Base-by-base conservation (phyloP, 2,888 invertebrate species). In the Dolomedes plantarius region DNA sequence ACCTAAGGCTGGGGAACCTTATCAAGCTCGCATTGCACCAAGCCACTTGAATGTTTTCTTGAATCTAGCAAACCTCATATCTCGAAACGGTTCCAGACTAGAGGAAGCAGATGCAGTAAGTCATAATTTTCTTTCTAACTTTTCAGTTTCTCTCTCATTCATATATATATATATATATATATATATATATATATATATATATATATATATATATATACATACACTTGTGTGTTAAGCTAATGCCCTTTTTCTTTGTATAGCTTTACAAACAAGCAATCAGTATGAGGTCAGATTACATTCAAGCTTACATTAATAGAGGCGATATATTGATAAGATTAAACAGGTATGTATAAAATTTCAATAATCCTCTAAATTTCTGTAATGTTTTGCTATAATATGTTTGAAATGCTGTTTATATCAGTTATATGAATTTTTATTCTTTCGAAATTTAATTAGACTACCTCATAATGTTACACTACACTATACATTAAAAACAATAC, bases 291-390 rank as follows among this genome's bases (percentile, higher is more conserved):
- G 98, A 98, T 93, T 98, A 98, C 91, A 95, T 97, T 0, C 96
- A 97, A 91, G 98, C 98, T 7, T 98, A 98, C 91, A 98, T 98
- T 89, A 98, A 98, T 92, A 94, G 98, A 81, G 98, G 98, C 0
- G 98, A 98, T 92, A 96, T 98, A 90, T 93, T 98, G 89, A 96
- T 98, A 91, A 97, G 97, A 92, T 92, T 98, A 90, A 98, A 98
- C 92, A 95, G 87, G 88, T 87, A 68, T 36, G 56, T 23, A 5
- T 36, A 36, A n/a, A n/a, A 36, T 36, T 76, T 67, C 16, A 46
- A 16, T 23, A 23, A 27, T 23, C 16, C 62, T 67, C 7, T 67
- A n/a, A n/a, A n/a, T n/a, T n/a, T n/a, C n/a, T n/a, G n/a, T n/a
- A n/a, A n/a, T n/a, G n/a, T n/a, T n/a, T n/a, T n/a, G n/a, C n/a